A percentile compares a stretch with the other conserved stretches of the same genome.
These are phyloP conservation scores for Urocyon cinereoargenteus DNA, from an alignment of 2,797 vertebrate species.

Conservation along the genomic window DNA sequence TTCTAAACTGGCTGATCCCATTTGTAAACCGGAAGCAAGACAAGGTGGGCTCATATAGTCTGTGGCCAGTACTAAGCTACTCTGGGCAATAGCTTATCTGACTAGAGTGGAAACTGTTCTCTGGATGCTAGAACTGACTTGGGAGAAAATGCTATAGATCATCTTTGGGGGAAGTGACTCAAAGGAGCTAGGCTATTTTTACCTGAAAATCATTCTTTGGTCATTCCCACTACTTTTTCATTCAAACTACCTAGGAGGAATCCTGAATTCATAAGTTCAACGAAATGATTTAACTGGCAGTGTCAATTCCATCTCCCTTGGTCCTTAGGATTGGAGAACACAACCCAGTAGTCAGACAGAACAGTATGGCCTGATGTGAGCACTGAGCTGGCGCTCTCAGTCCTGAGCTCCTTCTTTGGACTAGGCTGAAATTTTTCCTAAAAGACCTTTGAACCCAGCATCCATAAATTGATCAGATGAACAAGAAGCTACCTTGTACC, in stretches of 20 bases:
- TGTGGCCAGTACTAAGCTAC: neutral
- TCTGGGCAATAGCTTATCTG: constrained; percentile 9
- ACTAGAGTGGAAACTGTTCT: constrained; percentile 42
- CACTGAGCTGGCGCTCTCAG: neutral
- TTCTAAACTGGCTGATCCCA: neutral
- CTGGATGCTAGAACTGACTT: neutral
- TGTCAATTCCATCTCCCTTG: neutral
- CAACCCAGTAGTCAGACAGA: neutral
- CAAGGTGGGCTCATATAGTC: neutral
- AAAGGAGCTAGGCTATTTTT: constrained; percentile 13
- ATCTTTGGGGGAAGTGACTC: neutral
- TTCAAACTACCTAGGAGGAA: constrained; percentile 35
- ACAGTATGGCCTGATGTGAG: neutral
- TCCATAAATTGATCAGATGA: neutral
- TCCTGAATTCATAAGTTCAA: constrained; percentile 38
- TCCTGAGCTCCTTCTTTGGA: neutral
- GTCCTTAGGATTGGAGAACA: constrained; percentile 27
- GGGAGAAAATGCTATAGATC: constrained; percentile 5
- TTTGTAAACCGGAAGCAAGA: constrained; percentile 20
- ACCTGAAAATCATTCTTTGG: neutral
- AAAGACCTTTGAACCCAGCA: neutral
- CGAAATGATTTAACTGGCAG: neutral
- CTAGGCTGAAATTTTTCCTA: constrained; percentile 15
- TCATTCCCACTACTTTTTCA: constrained; percentile 10
- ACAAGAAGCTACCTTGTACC: neutral